Base-by-base conservation (phyloP, 2,797 vertebrate species). In the Perodicticus potto region DNA sequence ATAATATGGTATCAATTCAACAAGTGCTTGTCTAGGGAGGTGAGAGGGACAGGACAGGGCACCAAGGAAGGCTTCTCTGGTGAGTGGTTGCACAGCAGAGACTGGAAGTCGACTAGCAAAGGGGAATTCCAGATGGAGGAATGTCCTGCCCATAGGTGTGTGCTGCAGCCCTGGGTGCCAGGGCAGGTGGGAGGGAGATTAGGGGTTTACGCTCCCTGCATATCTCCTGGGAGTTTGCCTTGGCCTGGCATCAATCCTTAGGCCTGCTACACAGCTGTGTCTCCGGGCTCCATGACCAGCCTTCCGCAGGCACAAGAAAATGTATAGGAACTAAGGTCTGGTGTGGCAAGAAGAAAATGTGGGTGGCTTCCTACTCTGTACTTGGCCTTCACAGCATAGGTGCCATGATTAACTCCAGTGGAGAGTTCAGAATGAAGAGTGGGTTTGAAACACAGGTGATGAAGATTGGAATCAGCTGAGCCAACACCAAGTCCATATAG, bases 341-440 rank as follows among this genome's bases (percentile, higher is more conserved):
- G 29, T 32, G 32, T 22, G 4, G 29, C 53, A 10, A 32, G 29
- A 74, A 49, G 57, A 78, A 17, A 83, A 73, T n/a, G 73, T 32
- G 32, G 22, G 40, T 57, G 55, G 25, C 29, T 53, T 80, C 12
- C 69, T 27, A 4, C 14, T 87, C 6, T 82, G 23, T 69, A 27
- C 0, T 22, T 70, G 65, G 49, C 22, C 34, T 49, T 63, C 34
- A n/a, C 32, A 91, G 12, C 78, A 84, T 17, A 65, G 10, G 2
- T 16, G 25, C n/a, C 1, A 45, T 37, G 4, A 4, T 59, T 59
- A 49, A n/a, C 9, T 8, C 1, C 27, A 1, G 7, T n/a, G 45
- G 25, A 37, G 78, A 92, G 34, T 57, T 65, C 76, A 94, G 45
- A 61, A 45, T 43, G 17, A 92, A 57, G 40, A 40, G 2, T 23